phyloP scores from a whole-genome alignment of 2,797 vertebrate genomes.

The Diplodus sargus region DNA sequence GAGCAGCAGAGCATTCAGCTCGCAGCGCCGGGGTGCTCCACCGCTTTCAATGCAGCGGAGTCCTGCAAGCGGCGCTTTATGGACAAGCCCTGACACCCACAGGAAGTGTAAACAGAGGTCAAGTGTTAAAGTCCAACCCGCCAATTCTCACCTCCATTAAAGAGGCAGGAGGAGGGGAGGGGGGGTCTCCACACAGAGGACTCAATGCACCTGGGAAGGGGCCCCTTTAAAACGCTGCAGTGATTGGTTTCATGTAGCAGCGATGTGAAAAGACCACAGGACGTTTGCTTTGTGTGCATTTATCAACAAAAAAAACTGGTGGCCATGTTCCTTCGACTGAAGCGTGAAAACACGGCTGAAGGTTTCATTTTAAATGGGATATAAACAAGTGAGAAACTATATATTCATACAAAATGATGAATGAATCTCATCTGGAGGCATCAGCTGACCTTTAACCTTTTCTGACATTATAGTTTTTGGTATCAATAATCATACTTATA shows the following conservation, averaged over 20 bases:
- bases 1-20: slow-evolving; percentile 73
- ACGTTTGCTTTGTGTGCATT: not conserved
- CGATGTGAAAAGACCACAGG: slow-evolving; percentile 35
- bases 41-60: slow-evolving; percentile 50
- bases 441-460: not conserved
- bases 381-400: not conserved
- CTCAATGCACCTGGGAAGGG: slow-evolving; percentile 74
- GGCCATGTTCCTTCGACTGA: not conserved
- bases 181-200: slow-evolving; percentile 61
- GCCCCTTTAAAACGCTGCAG: slow-evolving; percentile 29
- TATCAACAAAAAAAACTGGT: not conserved
- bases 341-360: not conserved
- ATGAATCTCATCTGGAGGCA: not conserved
- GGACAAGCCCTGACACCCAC: slow-evolving; percentile 78
- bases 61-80: slow-evolving; percentile 69
- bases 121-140: slow-evolving; percentile 87
- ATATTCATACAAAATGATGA: not conserved
- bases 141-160: slow-evolving; percentile 89
- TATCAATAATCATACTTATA: too few relatives aligned
- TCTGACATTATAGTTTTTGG: not conserved
- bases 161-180: slow-evolving; percentile 40
- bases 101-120: slow-evolving; percentile 88
- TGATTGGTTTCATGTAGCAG: slow-evolving; percentile 46
- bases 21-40: slow-evolving; percentile 48
- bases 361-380: not conserved